Conservation (phyloP, 2,113 vertebrate genomes). For the Pholis gunnellus region DNA sequence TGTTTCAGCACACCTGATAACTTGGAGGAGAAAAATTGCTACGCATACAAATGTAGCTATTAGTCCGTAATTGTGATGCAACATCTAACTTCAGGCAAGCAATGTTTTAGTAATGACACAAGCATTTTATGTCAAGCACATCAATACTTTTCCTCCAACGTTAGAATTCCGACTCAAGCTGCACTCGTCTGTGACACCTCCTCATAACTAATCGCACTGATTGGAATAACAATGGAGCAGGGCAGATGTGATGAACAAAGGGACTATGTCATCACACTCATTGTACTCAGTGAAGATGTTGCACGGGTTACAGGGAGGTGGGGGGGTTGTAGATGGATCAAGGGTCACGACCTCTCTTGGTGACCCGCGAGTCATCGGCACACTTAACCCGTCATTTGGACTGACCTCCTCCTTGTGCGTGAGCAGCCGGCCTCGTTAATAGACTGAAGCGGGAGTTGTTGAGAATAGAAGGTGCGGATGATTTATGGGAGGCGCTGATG, state of each 20-base stretch:
- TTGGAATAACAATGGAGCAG: constrained; percentile 72
- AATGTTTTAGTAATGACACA: constrained; percentile 18
- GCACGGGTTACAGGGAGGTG: constrained; percentile 12
- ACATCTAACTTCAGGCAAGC: constrained; percentile 29
- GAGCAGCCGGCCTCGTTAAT: constrained; percentile 39
- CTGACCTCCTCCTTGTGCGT: constrained; percentile 68
- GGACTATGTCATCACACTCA: constrained; percentile 45
- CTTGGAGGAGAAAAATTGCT: not conserved
- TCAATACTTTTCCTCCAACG: not conserved
- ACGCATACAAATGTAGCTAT: not conserved
- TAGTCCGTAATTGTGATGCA: constrained; percentile 40
- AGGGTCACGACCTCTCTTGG: constrained; percentile 65
- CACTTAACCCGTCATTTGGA: constrained; percentile 81
- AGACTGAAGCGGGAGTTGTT: constrained; percentile 37
- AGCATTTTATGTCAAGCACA: not conserved
- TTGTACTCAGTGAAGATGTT: constrained; percentile 23
- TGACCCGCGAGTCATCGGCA: constrained; percentile 75
- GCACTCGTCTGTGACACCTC: not conserved
- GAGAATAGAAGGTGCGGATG: constrained; percentile 26
- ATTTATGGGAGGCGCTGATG: constrained; percentile 42
- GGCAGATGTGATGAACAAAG: constrained; percentile 77
- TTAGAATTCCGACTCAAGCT: not conserved
- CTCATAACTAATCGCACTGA: constrained; percentile 48
- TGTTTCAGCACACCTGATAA: not conserved
- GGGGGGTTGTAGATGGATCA: constrained; percentile 58